These are phyloP conservation scores for Prionace glauca DNA, from an alignment of 2,797 vertebrate genomes.

Conservation along the genomic window DNA sequence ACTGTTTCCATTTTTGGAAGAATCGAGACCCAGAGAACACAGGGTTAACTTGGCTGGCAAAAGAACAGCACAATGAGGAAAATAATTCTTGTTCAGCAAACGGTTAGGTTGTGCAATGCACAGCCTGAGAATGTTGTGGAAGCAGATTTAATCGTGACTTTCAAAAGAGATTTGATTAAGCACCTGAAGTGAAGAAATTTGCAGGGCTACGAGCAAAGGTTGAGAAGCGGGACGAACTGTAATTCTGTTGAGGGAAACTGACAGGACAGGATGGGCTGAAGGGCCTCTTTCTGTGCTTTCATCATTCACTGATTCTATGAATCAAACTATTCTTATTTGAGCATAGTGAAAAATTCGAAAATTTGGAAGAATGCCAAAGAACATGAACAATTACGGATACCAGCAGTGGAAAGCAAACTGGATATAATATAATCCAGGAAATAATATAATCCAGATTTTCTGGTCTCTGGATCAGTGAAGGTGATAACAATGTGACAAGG, in stretches of 20 bases:
- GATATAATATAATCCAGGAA: background rate
- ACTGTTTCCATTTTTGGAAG: too few relatives aligned
- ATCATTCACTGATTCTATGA: background rate
- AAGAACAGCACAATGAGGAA: too few relatives aligned
- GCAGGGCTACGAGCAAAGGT: background rate
- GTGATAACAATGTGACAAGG: too few relatives aligned
- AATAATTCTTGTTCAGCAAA: too few relatives aligned
- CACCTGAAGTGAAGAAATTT: background rate
- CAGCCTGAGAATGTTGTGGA: background rate
- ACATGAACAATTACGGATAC: background rate
- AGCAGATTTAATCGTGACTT: background rate
- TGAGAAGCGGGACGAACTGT: background rate
- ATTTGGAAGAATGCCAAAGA: background rate
- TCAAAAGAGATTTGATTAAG: background rate
- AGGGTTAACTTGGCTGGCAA: too few relatives aligned
- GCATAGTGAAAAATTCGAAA: background rate
- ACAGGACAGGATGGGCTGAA: background rate
- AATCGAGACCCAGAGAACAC: too few relatives aligned
- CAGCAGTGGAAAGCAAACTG: background rate
- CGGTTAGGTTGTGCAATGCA: too few relatives aligned
- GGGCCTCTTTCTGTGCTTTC: background rate
- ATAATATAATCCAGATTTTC: background rate
- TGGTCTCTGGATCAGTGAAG: too few relatives aligned
- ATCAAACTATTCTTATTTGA: background rate
- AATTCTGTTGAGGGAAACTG: background rate